Conservation (phyloP, 2,113 vertebrate genomes). For the Rhombomys opimus region DNA sequence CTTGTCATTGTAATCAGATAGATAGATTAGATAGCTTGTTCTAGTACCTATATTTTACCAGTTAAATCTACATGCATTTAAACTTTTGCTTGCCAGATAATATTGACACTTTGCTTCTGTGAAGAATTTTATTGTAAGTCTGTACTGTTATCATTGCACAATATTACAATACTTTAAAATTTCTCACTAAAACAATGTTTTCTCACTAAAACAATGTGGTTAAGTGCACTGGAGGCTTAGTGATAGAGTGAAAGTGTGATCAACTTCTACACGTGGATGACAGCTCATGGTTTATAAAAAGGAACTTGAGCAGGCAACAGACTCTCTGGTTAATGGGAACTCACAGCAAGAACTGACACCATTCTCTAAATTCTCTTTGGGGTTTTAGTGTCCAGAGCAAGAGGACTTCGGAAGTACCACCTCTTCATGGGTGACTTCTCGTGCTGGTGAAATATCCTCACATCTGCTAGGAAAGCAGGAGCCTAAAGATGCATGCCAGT, state of each 20-base stretch:
- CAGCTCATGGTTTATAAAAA: background rate
- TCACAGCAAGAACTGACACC: background rate
- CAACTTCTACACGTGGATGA: background rate
- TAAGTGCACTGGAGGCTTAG: background rate
- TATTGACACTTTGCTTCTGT: background rate
- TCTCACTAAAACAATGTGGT: background rate
- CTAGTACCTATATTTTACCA: background rate
- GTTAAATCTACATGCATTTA: background rate
- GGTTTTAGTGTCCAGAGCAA: slow-evolving; percentile 89
- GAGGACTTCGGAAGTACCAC: slow-evolving; percentile 85
- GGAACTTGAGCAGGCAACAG: background rate
- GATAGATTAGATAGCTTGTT: background rate
- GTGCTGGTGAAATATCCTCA: slow-evolving; percentile 86
- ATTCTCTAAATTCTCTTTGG: slow-evolving; percentile 63
- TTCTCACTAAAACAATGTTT: background rate
- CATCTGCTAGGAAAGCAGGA: slow-evolving; percentile 83
- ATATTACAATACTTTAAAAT: background rate
- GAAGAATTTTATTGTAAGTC: slow-evolving; percentile 33
- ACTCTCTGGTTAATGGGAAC: background rate
- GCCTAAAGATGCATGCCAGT: slow-evolving; percentile 90
- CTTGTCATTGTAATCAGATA: background rate
- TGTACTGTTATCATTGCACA: background rate
- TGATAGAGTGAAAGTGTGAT: background rate
- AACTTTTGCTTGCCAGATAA: background rate
- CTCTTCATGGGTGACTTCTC: slow-evolving; percentile 83